Evolutionary conservation across 2,113 vertebrate genomes (phyloP), one percentile per base, ranked within the genome.

Genomic region (Prionailurus bengalensis): DNA sequence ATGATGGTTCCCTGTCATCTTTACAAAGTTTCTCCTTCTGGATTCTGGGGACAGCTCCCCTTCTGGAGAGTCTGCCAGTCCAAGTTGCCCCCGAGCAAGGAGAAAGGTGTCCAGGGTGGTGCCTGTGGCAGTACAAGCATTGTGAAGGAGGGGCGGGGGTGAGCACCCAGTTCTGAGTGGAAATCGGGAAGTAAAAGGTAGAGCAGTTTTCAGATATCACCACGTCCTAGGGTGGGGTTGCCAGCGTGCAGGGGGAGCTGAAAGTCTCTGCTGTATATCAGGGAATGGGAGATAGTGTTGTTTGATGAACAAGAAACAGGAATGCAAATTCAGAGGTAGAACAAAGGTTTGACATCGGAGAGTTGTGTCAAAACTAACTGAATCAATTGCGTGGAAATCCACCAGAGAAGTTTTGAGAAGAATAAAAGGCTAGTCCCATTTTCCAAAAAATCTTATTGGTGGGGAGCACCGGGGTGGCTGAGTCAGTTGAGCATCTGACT

Each of bases 271-370:
- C 4, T 29, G 39, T 9, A 0, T 3, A 3, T 70, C 33, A 17
- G 7, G 29, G 5, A 0, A 1, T 33, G 25, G 78, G 0, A 4
- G 12, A 16, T 0, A 1, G 0, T 21, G 12, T 4, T 23, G 39
- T 11, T 11, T 9, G 27, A 15, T 16, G 14, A 36, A 23, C 45
- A 10, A 66, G 55, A 55, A 16, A 25, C 23, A 3, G 42, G 42
- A 48, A 15, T 1, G 1, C 27, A n/a, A 42, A 92, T 19, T 45
- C 74, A 74, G 42, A 48, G 66, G 36, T 5, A 23, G 42, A 86
- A n/a, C 29, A 51, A 81, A 83, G 68, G 61, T 27, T 4, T 15
- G 15, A 53, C 14, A 33, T 21, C 42, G 14, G 73, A 90, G 8
- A 80, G 17, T 73, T 7, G 1, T 51, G 23, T n/a, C 42, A 45